Evolutionary conservation across 2,113 vertebrate genomes (phyloP).

Genomic region (Motacilla alba): DNA sequence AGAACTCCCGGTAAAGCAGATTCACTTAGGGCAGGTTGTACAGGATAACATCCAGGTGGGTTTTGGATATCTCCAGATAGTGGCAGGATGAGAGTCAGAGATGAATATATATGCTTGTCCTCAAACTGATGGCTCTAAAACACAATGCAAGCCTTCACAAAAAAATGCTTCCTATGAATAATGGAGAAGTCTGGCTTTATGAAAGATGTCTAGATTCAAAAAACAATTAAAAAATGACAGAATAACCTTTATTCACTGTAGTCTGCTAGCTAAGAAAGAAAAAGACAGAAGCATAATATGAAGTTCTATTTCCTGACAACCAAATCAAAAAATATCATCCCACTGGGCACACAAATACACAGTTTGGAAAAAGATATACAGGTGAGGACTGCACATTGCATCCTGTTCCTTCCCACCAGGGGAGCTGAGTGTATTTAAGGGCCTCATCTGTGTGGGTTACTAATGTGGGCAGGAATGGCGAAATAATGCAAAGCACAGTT

Average conservation of each 20-base stretch:
- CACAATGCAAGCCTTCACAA: neutral
- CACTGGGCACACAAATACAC: neutral
- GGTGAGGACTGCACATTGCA: neutral
- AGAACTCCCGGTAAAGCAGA: neutral
- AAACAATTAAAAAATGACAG: neutral
- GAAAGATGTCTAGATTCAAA: slow-evolving; percentile 5
- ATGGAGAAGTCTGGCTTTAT: neutral
- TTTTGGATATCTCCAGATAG: neutral
- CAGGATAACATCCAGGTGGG: neutral
- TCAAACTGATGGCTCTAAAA: neutral
- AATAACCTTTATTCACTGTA: neutral
- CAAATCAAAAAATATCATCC: slow-evolving; percentile 27
- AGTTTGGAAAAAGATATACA: slow-evolving; percentile 2
- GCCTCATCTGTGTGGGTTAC: slow-evolving; percentile 9
- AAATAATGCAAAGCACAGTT: slow-evolving; percentile 4
- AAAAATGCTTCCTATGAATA: neutral
- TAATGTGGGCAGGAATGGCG: slow-evolving; percentile 3
- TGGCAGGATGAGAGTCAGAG: neutral
- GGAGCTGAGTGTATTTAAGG: neutral
- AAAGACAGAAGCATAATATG: neutral
- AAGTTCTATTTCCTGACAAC: slow-evolving; percentile 7
- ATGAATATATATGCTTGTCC: neutral
- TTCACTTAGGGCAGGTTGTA: neutral
- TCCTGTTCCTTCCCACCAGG: neutral
- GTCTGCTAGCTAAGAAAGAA: neutral